Conservation (phyloP, 2,113 vertebrate genomes). For the Oxygymnocypris stewartii region DNA sequence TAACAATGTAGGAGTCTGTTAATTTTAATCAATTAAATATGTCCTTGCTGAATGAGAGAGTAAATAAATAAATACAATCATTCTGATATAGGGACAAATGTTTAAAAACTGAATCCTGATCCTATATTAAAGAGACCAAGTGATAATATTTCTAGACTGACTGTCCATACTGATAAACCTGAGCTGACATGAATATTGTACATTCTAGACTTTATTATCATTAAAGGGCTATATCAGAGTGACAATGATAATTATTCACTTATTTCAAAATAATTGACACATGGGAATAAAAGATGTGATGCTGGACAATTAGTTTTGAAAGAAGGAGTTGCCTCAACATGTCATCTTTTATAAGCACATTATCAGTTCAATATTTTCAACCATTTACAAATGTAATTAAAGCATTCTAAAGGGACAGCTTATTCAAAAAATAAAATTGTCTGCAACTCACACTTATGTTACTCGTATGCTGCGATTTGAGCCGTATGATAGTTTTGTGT, state of each 20-base stretch:
- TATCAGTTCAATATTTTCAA: not conserved
- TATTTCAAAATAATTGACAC: not conserved
- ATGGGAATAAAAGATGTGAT: constrained; percentile 10
- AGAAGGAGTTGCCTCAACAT: not conserved
- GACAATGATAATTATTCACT: not conserved
- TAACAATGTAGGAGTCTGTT: not conserved
- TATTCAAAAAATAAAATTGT: not conserved
- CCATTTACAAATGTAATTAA: not conserved
- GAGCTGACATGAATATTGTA: not conserved
- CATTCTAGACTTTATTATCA: constrained; percentile 2
- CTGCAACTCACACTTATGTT: not conserved
- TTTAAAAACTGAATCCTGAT: too few relatives aligned
- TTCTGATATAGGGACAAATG: too few relatives aligned
- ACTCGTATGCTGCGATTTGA: not conserved
- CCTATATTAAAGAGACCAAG: not conserved
- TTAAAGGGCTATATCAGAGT: not conserved
- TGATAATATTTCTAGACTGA: not conserved
- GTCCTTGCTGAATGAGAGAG: not conserved
- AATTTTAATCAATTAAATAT: not conserved
- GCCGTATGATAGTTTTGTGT: too few relatives aligned
- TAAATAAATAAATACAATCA: too few relatives aligned
- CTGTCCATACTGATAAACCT: not conserved
- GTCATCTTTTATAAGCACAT: not conserved
- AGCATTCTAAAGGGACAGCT: not conserved
- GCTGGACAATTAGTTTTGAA: not conserved